Percentiles rank a stretch among this genome's conserved stretches.
phyloP scores from a whole-genome alignment of 2,113 vertebrate species.

The Pipra filicauda region DNA sequence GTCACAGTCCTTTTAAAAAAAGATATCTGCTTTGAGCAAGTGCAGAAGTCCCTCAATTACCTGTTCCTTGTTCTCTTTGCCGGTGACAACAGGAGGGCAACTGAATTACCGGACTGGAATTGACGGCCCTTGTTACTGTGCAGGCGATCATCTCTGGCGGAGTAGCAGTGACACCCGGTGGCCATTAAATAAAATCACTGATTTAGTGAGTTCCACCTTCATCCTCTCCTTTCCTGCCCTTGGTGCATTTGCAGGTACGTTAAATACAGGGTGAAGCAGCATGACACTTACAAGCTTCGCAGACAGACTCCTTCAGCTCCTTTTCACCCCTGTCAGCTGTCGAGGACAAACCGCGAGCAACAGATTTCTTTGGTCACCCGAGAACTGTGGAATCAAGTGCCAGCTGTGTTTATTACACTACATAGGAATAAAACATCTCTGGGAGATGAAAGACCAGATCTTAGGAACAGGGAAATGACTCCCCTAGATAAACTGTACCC shows the following conservation, averaged over 20 bases:
- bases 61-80: not conserved
- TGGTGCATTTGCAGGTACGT: not conserved
- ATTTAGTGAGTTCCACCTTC: not conserved
- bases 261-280: not conserved
- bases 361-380: not conserved
- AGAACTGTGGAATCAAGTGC: not conserved
- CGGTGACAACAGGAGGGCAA: fast-evolving
- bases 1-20: not conserved
- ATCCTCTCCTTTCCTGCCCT: fast-evolving
- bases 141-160: not conserved
- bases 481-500: not conserved
- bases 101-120: not conserved
- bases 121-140: fast-evolving
- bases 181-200: not conserved
- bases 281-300: fast-evolving
- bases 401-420: not conserved
- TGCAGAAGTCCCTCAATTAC: not conserved
- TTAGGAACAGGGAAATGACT: not conserved
- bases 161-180: conserved; percentile 23
- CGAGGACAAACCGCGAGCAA: not conserved
- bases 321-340: not conserved
- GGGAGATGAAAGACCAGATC: not conserved
- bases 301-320: not conserved
- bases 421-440: not conserved
- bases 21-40: not conserved